Conservation (phyloP, 2,888 invertebrate genomes). For the Lepeophtheirus nordmannii region DNA sequence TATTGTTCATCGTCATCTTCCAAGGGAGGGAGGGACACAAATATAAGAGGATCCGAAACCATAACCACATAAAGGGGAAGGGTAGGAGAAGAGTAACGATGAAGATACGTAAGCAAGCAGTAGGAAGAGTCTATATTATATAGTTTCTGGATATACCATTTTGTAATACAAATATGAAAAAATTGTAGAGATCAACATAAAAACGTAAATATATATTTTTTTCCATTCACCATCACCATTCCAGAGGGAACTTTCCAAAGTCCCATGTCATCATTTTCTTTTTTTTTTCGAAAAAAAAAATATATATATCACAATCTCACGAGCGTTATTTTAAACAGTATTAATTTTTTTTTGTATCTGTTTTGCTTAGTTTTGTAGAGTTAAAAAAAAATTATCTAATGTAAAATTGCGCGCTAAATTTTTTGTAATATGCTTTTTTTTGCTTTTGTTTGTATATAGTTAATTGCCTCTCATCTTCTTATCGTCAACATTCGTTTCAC, state of each 20-base stretch:
- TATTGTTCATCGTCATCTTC: no score
- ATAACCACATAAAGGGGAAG: no score
- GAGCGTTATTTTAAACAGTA: background rate
- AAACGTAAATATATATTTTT: conserved; percentile 5
- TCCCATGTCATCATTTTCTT: background rate
- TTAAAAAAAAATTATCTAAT: background rate
- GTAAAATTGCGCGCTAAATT: conserved; percentile 1
- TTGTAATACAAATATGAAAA: background rate
- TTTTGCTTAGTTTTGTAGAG: background rate
- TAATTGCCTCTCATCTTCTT: conserved; percentile 9
- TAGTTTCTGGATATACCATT: no score
- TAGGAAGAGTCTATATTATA: no score
- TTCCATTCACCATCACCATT: conserved; percentile 7
- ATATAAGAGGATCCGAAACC: no score
- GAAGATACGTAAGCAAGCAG: no score
- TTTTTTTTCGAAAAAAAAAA: background rate
- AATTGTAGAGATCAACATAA: conserved; percentile 2
- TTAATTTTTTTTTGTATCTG: background rate
- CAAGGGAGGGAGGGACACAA: no score
- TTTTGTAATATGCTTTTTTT: background rate
- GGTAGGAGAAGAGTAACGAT: no score
- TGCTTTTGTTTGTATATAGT: background rate
- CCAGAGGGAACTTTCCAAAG: no score
- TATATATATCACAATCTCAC: conserved; percentile 8
- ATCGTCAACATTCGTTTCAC: conserved; percentile 61